Base-by-base conservation (phyloP, 2,888 invertebrate genomes). In the Ptychoptera albimana region DNA sequence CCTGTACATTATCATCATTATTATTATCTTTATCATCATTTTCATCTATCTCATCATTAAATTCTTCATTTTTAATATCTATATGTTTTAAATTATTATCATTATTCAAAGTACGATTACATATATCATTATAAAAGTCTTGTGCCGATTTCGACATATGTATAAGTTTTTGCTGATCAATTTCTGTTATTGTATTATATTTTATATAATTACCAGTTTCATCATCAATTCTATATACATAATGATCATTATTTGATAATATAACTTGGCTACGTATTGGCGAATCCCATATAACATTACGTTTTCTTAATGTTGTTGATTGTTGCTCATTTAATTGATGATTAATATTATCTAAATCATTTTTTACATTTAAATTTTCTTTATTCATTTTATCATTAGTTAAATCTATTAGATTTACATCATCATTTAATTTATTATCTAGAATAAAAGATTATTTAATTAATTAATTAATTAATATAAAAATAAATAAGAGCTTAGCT, bases 271-370 rank as follows among this genome's bases (percentile, higher is more conserved):
- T 43, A 39, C 43, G 60, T 35, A 64, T 58, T 10, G 64, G 60
- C 7, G 60, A 62, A 34, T 64, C 59, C 64, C 64, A 65, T 49
- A 64, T 63, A 11, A 64, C 66, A 49, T 61, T 66, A 2, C 65
- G 59, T 46, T 64, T 64, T 48, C 59, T 60, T 37, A 46, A 34
- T 43, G 52, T 55, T 11, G n/a, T 32, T 12, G 36, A 9, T 36
- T 2, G 8, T 36, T 11, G 36, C 12, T 36, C 36, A 13, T 2
- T 36, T 32, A 32, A 8, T 36, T 36, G n/a, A 11, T 12, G 8
- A 36, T 36, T 3, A 36, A 5, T 2, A 12, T 12, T 36, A 12
- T 11, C 8, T 5, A 11, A 36, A 13, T 5, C n/a, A 35, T 35
- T n/a, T 11, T n/a, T 35, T 8, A 32, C n/a, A 32, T 32, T n/a